Evolutionary conservation across 2,888 invertebrate species (phyloP), one percentile per base, ranked within the genome.

Genomic region (Pachydiplax longipennis): DNA sequence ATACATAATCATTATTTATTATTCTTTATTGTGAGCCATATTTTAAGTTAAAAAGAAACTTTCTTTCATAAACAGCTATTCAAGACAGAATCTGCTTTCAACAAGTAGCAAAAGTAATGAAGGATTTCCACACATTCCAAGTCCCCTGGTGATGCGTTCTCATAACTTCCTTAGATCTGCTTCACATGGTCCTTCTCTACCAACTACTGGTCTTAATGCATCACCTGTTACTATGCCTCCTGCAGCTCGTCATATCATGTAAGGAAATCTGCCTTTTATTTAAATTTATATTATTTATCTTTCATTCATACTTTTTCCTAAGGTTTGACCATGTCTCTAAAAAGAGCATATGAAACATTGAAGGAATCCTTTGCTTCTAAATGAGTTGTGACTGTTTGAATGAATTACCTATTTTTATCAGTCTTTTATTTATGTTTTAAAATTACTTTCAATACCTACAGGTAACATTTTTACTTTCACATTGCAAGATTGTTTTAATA

Each of bases 11-110:
- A 1, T 53, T 4, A 53, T 3, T 53, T 53, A 18, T 53, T 53
- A 53, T 53, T 53, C 3, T 18, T 53, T 13, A 5, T 2, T 53
- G 53, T 18, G 53, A 53, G 1, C 5, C 18, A 53, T 53, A 53
- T 53, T 18, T 53, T 53, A 37, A 37, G 37, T 37, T 13, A 53
- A 3, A 53, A 53, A 18, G 1, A 18, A 53, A 44, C 44, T 73
- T 73, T 90, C 73, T 53, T 90, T 6, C 25, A 37, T 48, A 53
- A 80, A 90, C 93, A 98, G 98, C 94, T 98, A 98, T 94, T 98
- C 98, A 65, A 96, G 98, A 90, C 98, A 98, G 95, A 98, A 98
- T 94, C 95, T 98, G 91, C 95, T 98, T 82, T 97, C 97, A 80
- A 96, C 96, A 91, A 95, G 94, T 93, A 95, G 95, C 93, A 97